A percentile compares a stretch with the other conserved stretches of the same genome.
Evolutionary conservation across 2,113 vertebrate species (phyloP).

Genomic region (Octodon degus): DNA sequence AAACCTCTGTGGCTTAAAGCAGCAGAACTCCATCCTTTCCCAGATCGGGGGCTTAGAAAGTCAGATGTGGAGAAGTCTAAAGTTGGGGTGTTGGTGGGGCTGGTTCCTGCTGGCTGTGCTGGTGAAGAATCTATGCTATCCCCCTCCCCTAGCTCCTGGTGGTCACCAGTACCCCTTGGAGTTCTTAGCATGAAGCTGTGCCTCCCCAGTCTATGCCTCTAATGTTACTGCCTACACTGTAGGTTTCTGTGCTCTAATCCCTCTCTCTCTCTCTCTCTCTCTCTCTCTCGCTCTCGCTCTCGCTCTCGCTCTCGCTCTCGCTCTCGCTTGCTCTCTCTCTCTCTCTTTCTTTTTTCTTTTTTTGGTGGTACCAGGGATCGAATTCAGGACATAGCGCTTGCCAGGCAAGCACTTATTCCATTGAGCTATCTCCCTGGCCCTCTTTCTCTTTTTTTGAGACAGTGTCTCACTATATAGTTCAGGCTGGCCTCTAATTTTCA

Average conservation of each 20-base stretch:
- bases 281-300: too few species aligned
- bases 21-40: neutral
- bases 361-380: too few species aligned
- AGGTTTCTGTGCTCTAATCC: neutral
- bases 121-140: neutral
- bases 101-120: neutral
- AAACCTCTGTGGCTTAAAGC: neutral
- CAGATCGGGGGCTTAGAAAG: neutral
- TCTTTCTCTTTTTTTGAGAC: neutral
- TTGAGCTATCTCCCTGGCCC: too few species aligned
- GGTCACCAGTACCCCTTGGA: neutral
- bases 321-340: too few species aligned
- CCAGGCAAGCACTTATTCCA: too few species aligned
- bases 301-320: rapidly evolving
- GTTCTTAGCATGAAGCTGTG: too few species aligned
- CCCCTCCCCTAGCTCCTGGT: neutral
- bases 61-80: neutral
- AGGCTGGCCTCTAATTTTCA: neutral
- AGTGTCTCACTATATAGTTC: neutral
- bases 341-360: too few species aligned
- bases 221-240: neutral
- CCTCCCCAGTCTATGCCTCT: neutral
- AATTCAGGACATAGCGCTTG: neutral
- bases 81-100: neutral
- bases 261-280: neutral